Conservation (phyloP, 2,888 invertebrate species). For the Rhyacophila evoluta region DNA sequence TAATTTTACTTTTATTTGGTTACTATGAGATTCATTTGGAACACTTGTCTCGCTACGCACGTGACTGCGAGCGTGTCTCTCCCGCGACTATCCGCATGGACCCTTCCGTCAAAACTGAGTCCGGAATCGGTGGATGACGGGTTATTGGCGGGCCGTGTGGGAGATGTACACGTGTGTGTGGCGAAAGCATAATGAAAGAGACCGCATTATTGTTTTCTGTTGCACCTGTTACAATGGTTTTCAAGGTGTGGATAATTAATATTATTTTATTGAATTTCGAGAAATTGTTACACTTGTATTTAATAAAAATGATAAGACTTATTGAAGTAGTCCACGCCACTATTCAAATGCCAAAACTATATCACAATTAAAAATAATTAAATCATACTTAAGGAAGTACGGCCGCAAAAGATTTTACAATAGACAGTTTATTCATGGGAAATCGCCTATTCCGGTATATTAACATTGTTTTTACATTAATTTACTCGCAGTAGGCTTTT, state of each 20-base stretch:
- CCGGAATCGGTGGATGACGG: neutral
- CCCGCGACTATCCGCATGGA: neutral
- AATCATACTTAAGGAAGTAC: no score
- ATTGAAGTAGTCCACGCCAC: no score
- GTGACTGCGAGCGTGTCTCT: neutral
- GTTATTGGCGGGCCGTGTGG: neutral
- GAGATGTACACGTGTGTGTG: constrained; percentile 13
- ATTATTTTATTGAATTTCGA: no score
- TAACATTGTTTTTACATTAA: no score
- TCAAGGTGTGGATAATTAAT: neutral
- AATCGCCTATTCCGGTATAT: no score
- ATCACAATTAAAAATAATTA: no score
- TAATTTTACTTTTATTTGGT: neutral
- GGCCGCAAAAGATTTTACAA: no score
- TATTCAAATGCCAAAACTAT: no score
- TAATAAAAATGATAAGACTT: no score
- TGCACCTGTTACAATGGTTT: neutral
- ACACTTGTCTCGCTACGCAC: neutral
- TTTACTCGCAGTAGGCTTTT: no score
- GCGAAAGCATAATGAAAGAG: constrained; percentile 7
- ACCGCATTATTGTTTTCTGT: neutral
- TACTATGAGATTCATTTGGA: neutral
- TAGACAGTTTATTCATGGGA: no score
- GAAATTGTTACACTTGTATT: no score
- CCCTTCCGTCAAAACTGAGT: constrained; percentile 6